Conservation (phyloP, 2,888 invertebrate species). For the Cotesia congregata region DNA sequence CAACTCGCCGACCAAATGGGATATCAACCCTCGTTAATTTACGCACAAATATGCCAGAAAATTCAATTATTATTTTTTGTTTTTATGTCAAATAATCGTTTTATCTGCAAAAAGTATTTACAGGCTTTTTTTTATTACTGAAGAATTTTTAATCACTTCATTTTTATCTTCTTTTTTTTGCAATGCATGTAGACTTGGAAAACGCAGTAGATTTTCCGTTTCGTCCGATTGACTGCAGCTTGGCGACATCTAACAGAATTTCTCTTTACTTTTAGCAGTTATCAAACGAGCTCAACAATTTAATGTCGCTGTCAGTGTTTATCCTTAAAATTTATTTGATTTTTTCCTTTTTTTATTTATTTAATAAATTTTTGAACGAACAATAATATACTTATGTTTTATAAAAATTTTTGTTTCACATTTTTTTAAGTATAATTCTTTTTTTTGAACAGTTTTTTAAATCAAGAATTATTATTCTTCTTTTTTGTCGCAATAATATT, state of each 20-base stretch:
- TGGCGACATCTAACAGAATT: neutral
- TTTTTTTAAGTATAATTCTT: too few species aligned
- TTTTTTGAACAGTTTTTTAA: too few species aligned
- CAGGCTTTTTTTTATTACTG: too few species aligned
- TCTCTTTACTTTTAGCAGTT: neutral
- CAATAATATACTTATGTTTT: too few species aligned
- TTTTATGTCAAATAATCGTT: too few species aligned
- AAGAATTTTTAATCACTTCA: too few species aligned
- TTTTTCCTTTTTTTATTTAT: neutral
- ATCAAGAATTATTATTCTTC: too few species aligned
- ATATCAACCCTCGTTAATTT: neutral
- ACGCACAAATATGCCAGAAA: neutral
- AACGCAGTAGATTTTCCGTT: neutral
- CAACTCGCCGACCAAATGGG: neutral
- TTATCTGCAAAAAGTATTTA: too few species aligned
- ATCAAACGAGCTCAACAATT: neutral
- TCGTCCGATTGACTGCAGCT: neutral
- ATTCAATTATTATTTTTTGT: neutral
- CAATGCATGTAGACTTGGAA: too few species aligned
- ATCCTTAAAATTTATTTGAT: neutral
- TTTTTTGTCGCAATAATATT: too few species aligned
- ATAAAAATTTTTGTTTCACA: too few species aligned
- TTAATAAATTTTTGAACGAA: neutral
- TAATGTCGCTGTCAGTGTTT: neutral
- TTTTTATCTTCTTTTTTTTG: too few species aligned